phyloP scores from a whole-genome alignment of 2,797 vertebrate genomes.

The Anomalospiza imberbis region DNA sequence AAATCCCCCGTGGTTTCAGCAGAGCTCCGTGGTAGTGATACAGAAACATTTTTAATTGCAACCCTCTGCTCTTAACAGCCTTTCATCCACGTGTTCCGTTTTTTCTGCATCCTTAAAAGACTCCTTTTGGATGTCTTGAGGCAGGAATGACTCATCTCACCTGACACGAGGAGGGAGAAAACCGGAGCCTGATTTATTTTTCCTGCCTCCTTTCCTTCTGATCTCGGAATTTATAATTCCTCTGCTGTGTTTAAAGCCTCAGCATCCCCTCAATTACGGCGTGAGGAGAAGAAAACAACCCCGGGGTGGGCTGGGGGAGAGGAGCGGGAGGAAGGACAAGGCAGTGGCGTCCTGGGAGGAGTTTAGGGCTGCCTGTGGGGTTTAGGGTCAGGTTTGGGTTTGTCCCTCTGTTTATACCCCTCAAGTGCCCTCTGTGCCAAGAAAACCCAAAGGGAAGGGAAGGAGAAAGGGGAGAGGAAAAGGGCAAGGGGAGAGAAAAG shows the following conservation, averaged over 20 bases:
- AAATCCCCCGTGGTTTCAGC: neutral
- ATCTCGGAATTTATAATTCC: conserved; percentile 19
- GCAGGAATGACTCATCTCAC: conserved; percentile 45
- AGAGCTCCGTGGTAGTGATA: neutral
- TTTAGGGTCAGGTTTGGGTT: neutral
- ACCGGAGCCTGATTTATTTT: neutral
- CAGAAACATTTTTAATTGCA: conserved; percentile 6
- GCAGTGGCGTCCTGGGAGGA: neutral
- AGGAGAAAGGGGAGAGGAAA: neutral
- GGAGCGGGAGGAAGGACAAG: neutral
- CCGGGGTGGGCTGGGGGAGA: neutral
- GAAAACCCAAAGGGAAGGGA: neutral
- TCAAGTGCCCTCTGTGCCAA: neutral
- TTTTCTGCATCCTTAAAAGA: neutral
- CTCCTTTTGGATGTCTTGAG: neutral
- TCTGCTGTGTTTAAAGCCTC: neutral
- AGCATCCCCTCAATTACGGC: neutral
- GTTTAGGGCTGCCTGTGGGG: neutral
- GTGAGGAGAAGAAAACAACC: neutral
- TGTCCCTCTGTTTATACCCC: neutral
- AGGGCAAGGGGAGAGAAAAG: no score
- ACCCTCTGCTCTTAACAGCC: neutral
- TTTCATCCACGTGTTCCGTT: neutral
- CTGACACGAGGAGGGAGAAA: conserved; percentile 53
- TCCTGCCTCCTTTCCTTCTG: neutral